These are phyloP conservation scores for Pelvicachromis taeniatus DNA, from an alignment of 2,113 vertebrate species.

Conservation along the genomic window DNA sequence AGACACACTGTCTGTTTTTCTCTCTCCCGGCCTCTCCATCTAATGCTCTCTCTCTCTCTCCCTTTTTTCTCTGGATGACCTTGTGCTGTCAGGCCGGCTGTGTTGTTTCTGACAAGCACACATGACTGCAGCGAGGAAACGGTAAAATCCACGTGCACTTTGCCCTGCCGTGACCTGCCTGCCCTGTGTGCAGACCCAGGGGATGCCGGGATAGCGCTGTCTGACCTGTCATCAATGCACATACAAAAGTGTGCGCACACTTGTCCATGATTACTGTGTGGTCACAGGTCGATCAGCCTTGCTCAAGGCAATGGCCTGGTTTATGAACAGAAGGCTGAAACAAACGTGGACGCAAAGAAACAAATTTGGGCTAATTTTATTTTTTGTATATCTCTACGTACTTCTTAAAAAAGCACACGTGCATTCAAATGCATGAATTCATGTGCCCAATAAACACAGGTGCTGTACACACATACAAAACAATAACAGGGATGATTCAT, in stretches of 20 bases:
- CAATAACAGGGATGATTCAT: neutral
- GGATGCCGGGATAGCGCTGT: constrained; percentile 37
- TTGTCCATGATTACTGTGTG: neutral
- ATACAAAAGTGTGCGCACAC: neutral
- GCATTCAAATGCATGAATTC: neutral
- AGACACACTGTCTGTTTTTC: neutral
- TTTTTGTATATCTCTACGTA: neutral
- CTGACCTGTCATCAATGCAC: constrained; percentile 36
- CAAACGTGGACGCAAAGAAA: neutral
- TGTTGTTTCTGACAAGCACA: constrained; percentile 33
- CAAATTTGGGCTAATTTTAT: neutral
- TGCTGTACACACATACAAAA: neutral
- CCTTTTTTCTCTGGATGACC: constrained; percentile 13
- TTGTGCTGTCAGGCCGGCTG: constrained; percentile 39
- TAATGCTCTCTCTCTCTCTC: neutral
- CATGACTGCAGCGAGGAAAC: constrained; percentile 17
- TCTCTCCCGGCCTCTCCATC: neutral
- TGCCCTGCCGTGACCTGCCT: neutral
- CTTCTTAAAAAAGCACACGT: neutral
- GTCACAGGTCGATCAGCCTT: constrained; percentile 7
- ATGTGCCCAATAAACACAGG: neutral
- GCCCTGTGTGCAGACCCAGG: neutral
- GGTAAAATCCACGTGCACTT: constrained; percentile 27
- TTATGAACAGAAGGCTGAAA: neutral
- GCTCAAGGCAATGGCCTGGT: neutral